phyloP scores from a whole-genome alignment of 2,797 vertebrate species.

The Anguilla obscura region DNA sequence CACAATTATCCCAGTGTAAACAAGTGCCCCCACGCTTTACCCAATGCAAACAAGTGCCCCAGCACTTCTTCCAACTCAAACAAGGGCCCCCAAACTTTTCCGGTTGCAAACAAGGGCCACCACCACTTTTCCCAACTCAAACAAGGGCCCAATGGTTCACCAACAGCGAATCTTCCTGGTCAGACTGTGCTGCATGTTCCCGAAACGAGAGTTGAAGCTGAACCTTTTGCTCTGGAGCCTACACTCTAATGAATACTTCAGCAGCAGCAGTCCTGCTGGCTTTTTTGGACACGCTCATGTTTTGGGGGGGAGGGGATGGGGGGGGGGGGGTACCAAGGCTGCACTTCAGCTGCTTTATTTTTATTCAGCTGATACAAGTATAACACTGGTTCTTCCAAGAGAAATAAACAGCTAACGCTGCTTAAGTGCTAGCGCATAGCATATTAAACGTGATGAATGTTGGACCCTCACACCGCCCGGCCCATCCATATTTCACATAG shows the following conservation, averaged over 20 bases:
- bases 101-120: background rate
- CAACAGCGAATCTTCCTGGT: background rate
- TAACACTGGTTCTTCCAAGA: background rate
- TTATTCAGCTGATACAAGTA: slow-evolving; percentile 16
- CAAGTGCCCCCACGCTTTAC: background rate
- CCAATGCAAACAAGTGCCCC: background rate
- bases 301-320: background rate
- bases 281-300: slow-evolving; percentile 9
- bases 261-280: background rate
- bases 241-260: background rate
- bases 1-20: background rate
- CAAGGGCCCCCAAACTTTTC: background rate
- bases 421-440: slow-evolving; percentile 5
- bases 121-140: background rate
- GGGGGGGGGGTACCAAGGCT: background rate
- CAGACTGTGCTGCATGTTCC: background rate
- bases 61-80: no score
- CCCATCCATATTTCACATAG: background rate
- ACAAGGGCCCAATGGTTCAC: background rate
- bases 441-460: slow-evolving; percentile 3
- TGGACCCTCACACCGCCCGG: background rate
- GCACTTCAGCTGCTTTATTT: background rate
- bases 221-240: slow-evolving; percentile 1
- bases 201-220: background rate
- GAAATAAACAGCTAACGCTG: background rate